Base-by-base conservation (phyloP, 2,888 invertebrate genomes). In the Tenthredo scrophulariae region DNA sequence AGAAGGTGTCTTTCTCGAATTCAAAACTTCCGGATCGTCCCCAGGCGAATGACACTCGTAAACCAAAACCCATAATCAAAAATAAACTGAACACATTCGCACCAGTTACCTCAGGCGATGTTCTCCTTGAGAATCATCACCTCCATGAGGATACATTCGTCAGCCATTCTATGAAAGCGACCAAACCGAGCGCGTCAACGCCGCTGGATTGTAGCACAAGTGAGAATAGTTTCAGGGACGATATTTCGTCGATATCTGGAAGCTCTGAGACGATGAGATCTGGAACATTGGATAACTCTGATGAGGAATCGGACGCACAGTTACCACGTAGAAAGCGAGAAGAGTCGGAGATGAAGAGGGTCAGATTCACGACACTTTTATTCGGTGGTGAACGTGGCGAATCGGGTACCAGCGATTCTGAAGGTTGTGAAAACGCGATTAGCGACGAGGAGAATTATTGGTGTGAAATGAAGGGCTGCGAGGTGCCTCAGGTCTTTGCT, bases 1-100 rank as follows among this genome's bases (percentile, higher is more conserved):
- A 90, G 58, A 90, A 86, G 43, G 90, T 90, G 0, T 90, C 90
- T 0, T 90, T 90, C 26, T 85, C 85, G 40, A 70, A 46, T 50
- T 82, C 85, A 1, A 65, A 82, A 37, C 40, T 29, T 1, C 62
- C 74, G 1, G 74, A 50, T 9, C 84, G 84, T 37, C 40, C 62
- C 10, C 80, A 50, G 18, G 62, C 26, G n/a, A 80, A 40, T 18
- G 80, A 80, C 0, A 13, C 58, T 9, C 62, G 80, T 6, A 80
- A 40, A 37, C 80, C 80, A 15, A 80, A 80, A 40, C 80, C 80
- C 3, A 80, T 80, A 33, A 80, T 80, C 10, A 80, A 80, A 40
- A 62, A 58, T 40, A 62, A 37, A 40, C 80, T 54, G 43, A 74
- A 43, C 43, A 74, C 43, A 74, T 43, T 77, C 77, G 77, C 43